Evolutionary conservation across 2,797 vertebrate genomes (phyloP).

Genomic region (Jordanella pulchra): DNA sequence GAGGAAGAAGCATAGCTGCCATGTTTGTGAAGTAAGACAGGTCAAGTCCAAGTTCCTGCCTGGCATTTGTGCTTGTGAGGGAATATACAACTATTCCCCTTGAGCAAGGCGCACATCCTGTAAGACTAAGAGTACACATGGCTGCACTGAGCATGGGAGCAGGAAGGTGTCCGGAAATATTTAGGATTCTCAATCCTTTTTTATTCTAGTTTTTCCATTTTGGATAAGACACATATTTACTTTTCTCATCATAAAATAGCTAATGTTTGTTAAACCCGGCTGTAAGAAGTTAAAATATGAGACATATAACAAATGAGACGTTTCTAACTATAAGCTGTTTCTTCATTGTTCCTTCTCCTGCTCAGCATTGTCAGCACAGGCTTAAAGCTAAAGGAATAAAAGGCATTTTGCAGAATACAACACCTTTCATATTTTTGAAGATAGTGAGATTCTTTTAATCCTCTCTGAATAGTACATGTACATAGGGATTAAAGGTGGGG

Average conservation of each 20-base stretch:
- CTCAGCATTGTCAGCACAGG: too few species aligned
- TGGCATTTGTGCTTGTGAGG: slow-evolving; percentile 53
- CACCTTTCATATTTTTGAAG: too few species aligned
- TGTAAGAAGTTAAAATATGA: neutral
- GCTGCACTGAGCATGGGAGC: slow-evolving; percentile 18
- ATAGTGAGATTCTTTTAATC: too few species aligned
- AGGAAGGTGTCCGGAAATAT: slow-evolving; percentile 18
- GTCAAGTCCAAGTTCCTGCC: slow-evolving; percentile 57
- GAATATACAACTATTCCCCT: slow-evolving; percentile 50
- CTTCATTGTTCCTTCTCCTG: too few species aligned
- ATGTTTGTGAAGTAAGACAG: slow-evolving; percentile 48
- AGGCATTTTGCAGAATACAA: too few species aligned
- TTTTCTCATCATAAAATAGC: slow-evolving; percentile 3
- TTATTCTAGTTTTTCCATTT: slow-evolving; percentile 7
- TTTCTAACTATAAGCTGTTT: too few species aligned
- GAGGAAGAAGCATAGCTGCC: slow-evolving; percentile 47
- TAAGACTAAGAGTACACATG: slow-evolving; percentile 37
- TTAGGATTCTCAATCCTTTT: slow-evolving; percentile 18
- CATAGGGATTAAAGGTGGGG: too few species aligned
- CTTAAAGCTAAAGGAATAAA: too few species aligned
- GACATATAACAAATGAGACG: too few species aligned
- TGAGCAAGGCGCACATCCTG: slow-evolving; percentile 59
- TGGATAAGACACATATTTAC: neutral
- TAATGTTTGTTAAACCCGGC: neutral
- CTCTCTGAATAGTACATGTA: too few species aligned